Percentiles rank a stretch among this genome's conserved stretches.
These are phyloP conservation scores for Agrilus cyanescens DNA, from an alignment of 2,888 invertebrate species.

Conservation along the genomic window DNA sequence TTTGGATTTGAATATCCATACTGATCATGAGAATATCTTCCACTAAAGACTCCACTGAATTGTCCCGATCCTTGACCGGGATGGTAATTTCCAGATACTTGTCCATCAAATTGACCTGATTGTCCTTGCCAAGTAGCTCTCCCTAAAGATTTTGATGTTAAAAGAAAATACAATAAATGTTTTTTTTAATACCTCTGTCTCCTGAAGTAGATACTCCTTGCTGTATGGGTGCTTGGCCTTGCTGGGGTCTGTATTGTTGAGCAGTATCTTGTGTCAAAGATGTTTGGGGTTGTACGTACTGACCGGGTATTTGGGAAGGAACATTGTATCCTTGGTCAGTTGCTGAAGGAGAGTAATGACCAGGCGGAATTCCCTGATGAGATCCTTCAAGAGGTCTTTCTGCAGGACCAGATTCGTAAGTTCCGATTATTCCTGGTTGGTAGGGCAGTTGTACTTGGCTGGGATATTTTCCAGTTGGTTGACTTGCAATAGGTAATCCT, in stretches of 20 bases:
- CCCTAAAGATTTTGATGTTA: no score
- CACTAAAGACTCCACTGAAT: slow-evolving; percentile 13
- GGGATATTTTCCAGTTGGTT: neutral
- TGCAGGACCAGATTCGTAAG: neutral
- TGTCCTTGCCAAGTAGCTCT: no score
- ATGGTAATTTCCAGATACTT: neutral
- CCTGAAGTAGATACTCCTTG: no score
- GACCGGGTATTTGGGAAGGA: slow-evolving; percentile 4
- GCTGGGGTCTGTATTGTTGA: no score
- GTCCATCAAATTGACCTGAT: slow-evolving; percentile 5
- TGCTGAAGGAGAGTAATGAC: neutral
- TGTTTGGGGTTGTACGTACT: slow-evolving; percentile 1
- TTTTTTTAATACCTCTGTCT: no score
- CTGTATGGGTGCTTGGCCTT: no score
- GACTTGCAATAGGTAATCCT: neutral
- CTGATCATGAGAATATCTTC: slow-evolving; percentile 7
- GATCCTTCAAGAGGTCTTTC: neutral
- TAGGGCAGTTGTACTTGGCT: no score
- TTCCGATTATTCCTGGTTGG: slow-evolving; percentile 1
- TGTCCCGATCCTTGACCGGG: slow-evolving; percentile 12
- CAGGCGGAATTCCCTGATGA: slow-evolving; percentile 2
- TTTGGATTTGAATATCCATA: no score
- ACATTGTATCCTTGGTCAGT: slow-evolving; percentile 1
- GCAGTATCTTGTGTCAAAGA: no score
- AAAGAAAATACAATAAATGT: no score